A percentile compares a stretch with the other conserved stretches of the same genome.
Conservation (phyloP, 1,140 invertebrate species). For the Pogonognathellus flavescens region DNA sequence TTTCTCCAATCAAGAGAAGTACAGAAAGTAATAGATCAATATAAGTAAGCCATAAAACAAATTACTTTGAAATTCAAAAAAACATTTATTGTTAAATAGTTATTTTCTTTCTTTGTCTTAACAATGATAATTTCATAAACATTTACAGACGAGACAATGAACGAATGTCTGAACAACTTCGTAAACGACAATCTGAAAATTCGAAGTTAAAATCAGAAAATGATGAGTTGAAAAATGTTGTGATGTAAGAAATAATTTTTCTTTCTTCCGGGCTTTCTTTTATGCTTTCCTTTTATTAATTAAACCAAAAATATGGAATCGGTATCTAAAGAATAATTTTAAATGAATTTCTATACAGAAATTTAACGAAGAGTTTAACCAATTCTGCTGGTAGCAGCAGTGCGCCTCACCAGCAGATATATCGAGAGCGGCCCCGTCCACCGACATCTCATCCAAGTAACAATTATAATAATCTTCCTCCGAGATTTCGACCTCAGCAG, state of each 20-base stretch:
- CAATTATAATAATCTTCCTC: conserved; percentile 1
- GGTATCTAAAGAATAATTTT: too few relatives aligned
- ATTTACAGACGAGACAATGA: conserved; percentile 44
- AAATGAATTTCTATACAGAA: neutral
- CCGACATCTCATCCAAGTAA: neutral
- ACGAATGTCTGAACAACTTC: conserved; percentile 19
- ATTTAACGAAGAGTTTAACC: conserved; percentile 9
- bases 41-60: neutral
- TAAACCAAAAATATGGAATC: too few relatives aligned
- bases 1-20: conserved; percentile 50
- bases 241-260: conserved; percentile 53
- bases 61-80: neutral
- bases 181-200: conserved; percentile 32
- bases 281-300: neutral
- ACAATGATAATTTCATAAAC: too few relatives aligned
- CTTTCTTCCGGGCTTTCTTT: neutral
- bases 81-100: neutral
- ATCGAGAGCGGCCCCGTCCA: neutral
- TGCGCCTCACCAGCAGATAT: neutral
- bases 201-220: conserved; percentile 54
- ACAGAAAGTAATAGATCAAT: conserved; percentile 38
- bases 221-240: conserved; percentile 56
- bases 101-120: neutral
- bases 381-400: neutral
- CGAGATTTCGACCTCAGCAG: neutral